These are phyloP conservation scores for Diaphora mendica DNA, from an alignment of 2,888 invertebrate species.

Conservation along the genomic window DNA sequence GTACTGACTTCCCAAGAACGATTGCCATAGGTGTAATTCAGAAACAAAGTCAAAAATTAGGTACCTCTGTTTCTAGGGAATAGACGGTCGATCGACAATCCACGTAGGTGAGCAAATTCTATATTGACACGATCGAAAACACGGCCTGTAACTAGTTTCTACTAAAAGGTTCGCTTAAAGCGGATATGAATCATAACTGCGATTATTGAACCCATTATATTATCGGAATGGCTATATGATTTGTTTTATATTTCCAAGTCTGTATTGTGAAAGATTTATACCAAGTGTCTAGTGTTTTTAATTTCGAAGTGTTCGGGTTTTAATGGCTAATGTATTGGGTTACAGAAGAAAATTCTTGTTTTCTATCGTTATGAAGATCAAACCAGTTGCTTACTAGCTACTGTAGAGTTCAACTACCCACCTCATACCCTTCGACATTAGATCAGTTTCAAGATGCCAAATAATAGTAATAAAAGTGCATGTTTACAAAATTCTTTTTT, in stretches of 20 bases:
- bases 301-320: background rate
- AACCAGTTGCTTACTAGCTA: too few species aligned
- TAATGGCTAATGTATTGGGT: background rate
- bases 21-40: too few species aligned
- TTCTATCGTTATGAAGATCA: too few species aligned
- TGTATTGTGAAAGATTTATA: conserved; percentile 10
- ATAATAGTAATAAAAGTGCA: too few species aligned
- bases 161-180: conserved; percentile 14
- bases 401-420: too few species aligned
- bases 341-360: background rate
- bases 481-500: too few species aligned
- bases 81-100: background rate
- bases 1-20: too few species aligned
- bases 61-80: too few species aligned
- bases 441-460: too few species aligned
- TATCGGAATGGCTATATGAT: background rate
- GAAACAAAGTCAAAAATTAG: too few species aligned
- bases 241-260: conserved; percentile 11
- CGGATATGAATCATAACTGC: conserved; percentile 3
- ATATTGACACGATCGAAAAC: background rate
- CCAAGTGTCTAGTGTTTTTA: background rate
- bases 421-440: too few species aligned
- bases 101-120: background rate
- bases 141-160: background rate
- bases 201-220: conserved; percentile 11